Conservation (phyloP, 2,113 vertebrate genomes). For the Fukomys damarensis region DNA sequence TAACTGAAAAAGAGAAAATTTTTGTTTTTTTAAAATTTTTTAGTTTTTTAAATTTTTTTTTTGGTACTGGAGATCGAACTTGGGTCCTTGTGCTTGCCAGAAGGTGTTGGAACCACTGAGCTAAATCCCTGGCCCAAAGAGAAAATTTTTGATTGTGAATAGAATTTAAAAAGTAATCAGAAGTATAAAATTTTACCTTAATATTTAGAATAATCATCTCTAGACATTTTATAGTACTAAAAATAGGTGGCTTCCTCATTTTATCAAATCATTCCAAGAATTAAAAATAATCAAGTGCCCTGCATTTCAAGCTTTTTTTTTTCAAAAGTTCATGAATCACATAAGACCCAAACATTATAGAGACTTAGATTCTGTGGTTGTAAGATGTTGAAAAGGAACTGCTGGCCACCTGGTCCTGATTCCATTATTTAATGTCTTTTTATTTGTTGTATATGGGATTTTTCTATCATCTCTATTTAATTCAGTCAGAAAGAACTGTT, state of each 20-base stretch:
- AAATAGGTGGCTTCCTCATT: not conserved
- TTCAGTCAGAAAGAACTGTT: slow-evolving; percentile 38
- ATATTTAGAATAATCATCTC: slow-evolving; percentile 6
- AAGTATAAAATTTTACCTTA: not conserved
- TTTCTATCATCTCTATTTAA: slow-evolving; percentile 71
- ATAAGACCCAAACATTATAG: not conserved
- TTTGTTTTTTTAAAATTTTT: no score
- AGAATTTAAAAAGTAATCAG: not conserved
- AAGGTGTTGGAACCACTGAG: no score
- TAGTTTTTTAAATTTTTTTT: no score
- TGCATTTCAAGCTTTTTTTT: not conserved
- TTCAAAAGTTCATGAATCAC: slow-evolving; percentile 9
- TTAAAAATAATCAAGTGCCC: not conserved
- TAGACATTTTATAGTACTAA: not conserved
- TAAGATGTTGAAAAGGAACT: slow-evolving; percentile 73
- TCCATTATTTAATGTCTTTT: slow-evolving; percentile 49
- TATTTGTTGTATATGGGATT: slow-evolving; percentile 63
- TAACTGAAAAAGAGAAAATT: not conserved
- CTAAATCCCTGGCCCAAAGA: no score
- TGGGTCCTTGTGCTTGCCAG: no score
- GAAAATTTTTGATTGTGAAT: not conserved
- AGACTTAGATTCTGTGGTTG: not conserved
- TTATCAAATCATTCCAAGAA: slow-evolving; percentile 16
- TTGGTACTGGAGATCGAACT: no score
- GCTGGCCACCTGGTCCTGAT: not conserved